Evolutionary conservation across 2,797 vertebrate genomes (phyloP), one percentile per base, ranked within the genome.

Genomic region (Echiichthys vipera): DNA sequence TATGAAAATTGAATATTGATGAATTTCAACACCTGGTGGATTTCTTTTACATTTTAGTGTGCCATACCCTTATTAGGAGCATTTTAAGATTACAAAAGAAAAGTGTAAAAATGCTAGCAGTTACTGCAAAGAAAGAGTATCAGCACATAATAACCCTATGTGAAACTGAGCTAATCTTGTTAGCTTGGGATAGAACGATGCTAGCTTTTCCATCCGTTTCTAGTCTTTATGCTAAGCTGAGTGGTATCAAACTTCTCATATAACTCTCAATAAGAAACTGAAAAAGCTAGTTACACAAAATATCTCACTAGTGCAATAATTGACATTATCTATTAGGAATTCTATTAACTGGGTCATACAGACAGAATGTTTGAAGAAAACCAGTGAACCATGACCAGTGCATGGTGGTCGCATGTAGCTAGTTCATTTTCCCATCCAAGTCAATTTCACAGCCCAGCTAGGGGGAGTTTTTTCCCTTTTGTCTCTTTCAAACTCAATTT

Each of bases 401-500:
- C 70, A 75, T 46, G 40, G 67, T 76, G 66, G 71, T 79, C 71
- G 54, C 67, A 74, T 80, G 74, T 74, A 84, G 59, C 65, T 64
- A 62, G 50, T 73, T 89, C 67, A 56, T 74, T 82, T 84, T 78
- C 77, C 87, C 78, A 78, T 88, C 87, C 89, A 86, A 93, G 87
- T 91, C 87, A 81, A 91, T 93, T 91, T 91, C 84, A 82, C 87
- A 84, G 80, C 57, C 85, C 27, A 59, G 71, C 83, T 78, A 62
- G 68, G 58, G 71, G 17, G 54, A 63, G 65, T 39, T 68, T 37
- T 59, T 50, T 15, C 51, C 50, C 61, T 66, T 85, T 47, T 34
- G 58, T 81, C 56, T 78, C 83, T 85, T 92, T 93, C 86, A 90
- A 93, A 93, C 88, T 89, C 87, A 86, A 92, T 95, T 94, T 92